Percentiles rank a stretch among this genome's conserved stretches.
phyloP scores from a whole-genome alignment of 2,797 vertebrate genomes.

The Aythya fuligula region DNA sequence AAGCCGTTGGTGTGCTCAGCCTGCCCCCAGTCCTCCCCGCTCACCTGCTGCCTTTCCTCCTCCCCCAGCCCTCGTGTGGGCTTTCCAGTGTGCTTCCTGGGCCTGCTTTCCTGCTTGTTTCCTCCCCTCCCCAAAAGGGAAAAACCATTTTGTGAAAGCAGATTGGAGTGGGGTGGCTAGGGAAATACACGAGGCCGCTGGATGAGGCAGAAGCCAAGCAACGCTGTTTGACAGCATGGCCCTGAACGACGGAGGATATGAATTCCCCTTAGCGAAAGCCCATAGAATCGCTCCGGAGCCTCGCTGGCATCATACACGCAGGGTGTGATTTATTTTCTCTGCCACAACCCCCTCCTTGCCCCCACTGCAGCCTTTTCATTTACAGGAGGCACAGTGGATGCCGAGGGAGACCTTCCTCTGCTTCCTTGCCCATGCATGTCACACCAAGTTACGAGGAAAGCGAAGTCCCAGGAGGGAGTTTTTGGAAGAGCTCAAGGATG shows the following conservation, averaged over 20 bases:
- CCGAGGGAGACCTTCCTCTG: background rate
- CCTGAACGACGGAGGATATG: constrained; percentile 33
- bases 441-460: constrained; percentile 65
- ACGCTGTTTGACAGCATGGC: constrained; percentile 23
- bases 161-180: background rate
- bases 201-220: background rate
- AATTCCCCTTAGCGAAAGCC: constrained; percentile 62
- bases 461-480: constrained; percentile 64
- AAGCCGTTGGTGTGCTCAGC: background rate
- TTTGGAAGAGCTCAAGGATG: constrained; percentile 71
- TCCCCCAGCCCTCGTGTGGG: background rate
- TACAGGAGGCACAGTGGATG: constrained; percentile 7
- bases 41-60: constrained; percentile 4
- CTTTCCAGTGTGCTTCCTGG: background rate
- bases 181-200: constrained; percentile 9
- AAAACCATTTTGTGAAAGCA: background rate
- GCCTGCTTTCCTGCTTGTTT: fast-evolving
- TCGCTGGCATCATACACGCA: constrained; percentile 54
- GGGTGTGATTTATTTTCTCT: constrained; percentile 71
- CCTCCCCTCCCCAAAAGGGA: background rate
- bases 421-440: background rate
- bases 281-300: constrained; percentile 19
- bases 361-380: constrained; percentile 36
- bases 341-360: constrained; percentile 36
- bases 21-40: background rate